A percentile compares a stretch with the other conserved stretches of the same genome.
Evolutionary conservation across 2,113 vertebrate genomes (phyloP).

Genomic region (Tyto alba): DNA sequence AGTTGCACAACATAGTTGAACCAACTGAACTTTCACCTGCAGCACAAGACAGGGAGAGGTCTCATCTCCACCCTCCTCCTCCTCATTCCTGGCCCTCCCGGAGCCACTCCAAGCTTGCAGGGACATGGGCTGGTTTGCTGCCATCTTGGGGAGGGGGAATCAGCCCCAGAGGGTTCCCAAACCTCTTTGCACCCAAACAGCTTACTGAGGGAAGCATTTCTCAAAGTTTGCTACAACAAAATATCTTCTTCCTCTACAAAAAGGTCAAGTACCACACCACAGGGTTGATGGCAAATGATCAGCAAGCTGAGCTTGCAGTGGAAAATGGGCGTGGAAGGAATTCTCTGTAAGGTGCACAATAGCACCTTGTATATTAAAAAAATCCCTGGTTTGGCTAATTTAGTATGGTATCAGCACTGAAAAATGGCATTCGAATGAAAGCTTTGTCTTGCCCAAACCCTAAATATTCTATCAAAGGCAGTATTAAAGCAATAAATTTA

Average conservation of each 20-base stretch:
- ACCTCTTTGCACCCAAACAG: not conserved
- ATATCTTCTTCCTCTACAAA: not conserved
- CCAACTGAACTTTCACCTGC: not conserved
- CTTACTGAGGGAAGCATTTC: accelerated
- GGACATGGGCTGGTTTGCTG: not conserved
- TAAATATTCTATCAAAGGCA: not conserved
- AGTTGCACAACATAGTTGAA: not conserved
- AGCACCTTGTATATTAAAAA: not conserved
- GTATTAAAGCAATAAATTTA: not conserved
- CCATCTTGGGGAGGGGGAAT: not conserved
- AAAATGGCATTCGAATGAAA: not conserved
- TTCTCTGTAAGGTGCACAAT: not conserved
- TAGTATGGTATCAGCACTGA: not conserved
- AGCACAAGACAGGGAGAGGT: not conserved
- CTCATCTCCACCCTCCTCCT: not conserved
- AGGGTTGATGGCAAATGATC: not conserved
- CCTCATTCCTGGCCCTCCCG: not conserved
- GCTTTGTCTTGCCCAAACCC: not conserved
- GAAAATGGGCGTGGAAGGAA: not conserved
- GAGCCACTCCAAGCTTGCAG: not conserved
- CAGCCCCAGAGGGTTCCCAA: not conserved
- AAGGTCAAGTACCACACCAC: not conserved
- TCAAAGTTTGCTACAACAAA: not conserved
- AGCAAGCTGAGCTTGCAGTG: not conserved
- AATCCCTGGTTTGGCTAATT: not conserved